Evolutionary conservation across 2,113 vertebrate species (phyloP).

Genomic region (Chamaetylas fuelleborni): DNA sequence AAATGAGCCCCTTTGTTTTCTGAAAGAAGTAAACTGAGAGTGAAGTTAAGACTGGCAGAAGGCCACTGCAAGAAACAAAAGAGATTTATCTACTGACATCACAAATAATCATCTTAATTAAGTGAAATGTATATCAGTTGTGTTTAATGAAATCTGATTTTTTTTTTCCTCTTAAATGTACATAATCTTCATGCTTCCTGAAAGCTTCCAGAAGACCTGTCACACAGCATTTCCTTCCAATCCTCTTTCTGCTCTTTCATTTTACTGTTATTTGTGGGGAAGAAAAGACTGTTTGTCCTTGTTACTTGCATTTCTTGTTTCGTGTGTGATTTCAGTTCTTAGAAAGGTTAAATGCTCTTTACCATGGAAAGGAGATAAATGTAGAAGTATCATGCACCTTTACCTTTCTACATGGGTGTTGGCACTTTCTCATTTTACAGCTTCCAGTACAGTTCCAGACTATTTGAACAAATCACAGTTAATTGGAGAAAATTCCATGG

Average conservation of each 20-base stretch:
- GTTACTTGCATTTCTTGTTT: not conserved
- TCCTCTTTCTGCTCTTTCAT: not conserved
- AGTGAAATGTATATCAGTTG: not conserved
- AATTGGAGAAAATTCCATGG: not conserved
- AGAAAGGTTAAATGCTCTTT: not conserved
- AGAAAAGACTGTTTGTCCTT: not conserved
- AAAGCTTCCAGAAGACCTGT: not conserved
- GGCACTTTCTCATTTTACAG: not conserved
- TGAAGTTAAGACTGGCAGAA: not conserved
- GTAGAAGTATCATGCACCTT: not conserved
- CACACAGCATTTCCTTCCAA: not conserved
- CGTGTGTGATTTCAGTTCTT: not conserved
- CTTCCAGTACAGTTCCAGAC: not conserved
- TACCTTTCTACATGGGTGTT: not conserved
- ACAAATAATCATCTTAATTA: not conserved
- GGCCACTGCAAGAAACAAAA: not conserved
- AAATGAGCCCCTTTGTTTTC: not conserved
- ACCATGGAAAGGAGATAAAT: not conserved
- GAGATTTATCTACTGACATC: not conserved
- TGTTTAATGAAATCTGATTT: not conserved
- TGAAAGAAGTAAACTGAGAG: not conserved
- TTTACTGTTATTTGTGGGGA: not conserved
- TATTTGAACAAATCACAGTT: not conserved
- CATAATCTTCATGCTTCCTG: not conserved
- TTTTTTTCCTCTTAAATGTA: not conserved